These are phyloP conservation scores for Cossypha polioptera DNA, from an alignment of 2,797 vertebrate genomes.

Conservation along the genomic window DNA sequence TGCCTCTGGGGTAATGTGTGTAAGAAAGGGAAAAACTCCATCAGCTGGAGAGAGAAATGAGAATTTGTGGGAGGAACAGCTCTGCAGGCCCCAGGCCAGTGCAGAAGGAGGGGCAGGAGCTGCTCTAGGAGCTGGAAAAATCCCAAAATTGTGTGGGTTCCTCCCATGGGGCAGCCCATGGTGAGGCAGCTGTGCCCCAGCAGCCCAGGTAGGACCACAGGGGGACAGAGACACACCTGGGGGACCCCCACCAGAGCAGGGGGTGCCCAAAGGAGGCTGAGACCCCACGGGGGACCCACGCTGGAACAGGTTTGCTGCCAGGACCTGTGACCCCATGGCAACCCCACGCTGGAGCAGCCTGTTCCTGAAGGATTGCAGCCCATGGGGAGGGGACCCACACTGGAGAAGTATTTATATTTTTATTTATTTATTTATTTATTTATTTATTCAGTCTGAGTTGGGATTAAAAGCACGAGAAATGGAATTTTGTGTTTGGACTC, in stretches of 20 bases:
- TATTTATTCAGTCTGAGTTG: too few species aligned
- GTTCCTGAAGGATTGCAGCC: neutral
- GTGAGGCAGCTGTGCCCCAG: neutral
- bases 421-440: too few species aligned
- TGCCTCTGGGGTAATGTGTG: neutral
- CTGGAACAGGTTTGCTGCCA: too few species aligned
- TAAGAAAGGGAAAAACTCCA: neutral
- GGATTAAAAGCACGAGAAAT: too few species aligned
- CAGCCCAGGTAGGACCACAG: neutral
- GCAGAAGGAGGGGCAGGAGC: neutral
- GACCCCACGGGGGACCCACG: neutral
- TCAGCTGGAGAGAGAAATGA: too few species aligned
- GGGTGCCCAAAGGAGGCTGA: neutral
- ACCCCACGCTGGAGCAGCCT: too few species aligned
- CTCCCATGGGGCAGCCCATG: neutral
- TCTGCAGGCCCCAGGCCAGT: neutral
- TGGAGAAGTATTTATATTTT: too few species aligned
- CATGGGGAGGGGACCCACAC: neutral
- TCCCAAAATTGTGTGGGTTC: too few species aligned
- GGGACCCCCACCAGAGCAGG: neutral
- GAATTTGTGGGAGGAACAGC: neutral
- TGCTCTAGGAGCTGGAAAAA: neutral
- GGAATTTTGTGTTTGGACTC: too few species aligned
- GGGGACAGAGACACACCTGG: neutral
- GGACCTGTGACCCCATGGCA: too few species aligned